Conservation (phyloP, 2,113 vertebrate genomes). For the Lagopus muta region DNA sequence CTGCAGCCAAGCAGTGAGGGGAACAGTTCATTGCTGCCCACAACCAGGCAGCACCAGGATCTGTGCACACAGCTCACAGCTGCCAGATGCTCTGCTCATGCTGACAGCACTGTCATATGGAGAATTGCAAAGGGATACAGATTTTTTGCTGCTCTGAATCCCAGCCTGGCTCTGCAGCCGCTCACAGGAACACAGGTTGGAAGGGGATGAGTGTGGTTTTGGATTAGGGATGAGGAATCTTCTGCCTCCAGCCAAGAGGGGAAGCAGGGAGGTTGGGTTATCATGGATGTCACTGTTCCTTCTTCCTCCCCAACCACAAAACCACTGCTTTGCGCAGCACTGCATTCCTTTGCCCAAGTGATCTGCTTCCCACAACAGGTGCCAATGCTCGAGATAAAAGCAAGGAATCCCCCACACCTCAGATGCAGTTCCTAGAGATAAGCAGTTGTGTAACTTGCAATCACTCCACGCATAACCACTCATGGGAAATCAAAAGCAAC, state of each 20-base stretch:
- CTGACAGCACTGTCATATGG: accelerated
- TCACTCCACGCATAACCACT: not conserved
- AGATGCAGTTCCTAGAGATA: not conserved
- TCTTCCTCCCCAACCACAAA: not conserved
- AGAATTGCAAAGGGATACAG: not conserved
- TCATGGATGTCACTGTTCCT: not conserved
- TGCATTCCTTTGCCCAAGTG: not conserved
- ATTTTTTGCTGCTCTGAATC: not conserved
- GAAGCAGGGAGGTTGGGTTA: not conserved
- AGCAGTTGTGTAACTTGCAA: not conserved
- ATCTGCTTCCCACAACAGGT: not conserved
- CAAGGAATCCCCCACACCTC: not conserved
- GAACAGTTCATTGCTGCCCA: not conserved
- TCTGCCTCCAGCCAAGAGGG: not conserved
- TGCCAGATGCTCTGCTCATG: not conserved
- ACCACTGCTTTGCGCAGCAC: accelerated
- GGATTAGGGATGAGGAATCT: not conserved
- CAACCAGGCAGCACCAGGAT: not conserved
- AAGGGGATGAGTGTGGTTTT: not conserved
- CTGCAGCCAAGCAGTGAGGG: not conserved
- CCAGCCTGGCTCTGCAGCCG: not conserved
- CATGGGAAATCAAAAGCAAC: not conserved
- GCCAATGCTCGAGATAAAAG: not conserved
- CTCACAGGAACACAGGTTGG: not conserved
- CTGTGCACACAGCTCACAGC: not conserved